Percentiles rank a stretch among this genome's conserved stretches.
phyloP scores from a whole-genome alignment of 1,140 invertebrate genomes.

The Penaeus vannamei region DNA sequence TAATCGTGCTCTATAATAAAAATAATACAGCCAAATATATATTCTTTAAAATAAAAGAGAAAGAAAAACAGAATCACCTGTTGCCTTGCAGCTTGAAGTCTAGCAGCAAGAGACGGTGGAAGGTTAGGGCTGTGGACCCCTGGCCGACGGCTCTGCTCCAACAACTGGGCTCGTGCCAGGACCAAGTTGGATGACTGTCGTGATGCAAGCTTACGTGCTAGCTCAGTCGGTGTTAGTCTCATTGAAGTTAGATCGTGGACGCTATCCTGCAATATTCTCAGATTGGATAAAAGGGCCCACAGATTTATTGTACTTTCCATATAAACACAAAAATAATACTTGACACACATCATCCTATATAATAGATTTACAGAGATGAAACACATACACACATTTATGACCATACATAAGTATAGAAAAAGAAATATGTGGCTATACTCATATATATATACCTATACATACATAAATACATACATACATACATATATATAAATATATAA shows the following conservation, averaged over 20 bases:
- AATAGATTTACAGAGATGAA: no score
- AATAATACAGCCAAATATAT: no score
- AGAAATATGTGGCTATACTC: no score
- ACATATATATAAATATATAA: no score
- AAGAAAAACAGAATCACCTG: constrained; percentile 8
- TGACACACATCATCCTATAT: no score
- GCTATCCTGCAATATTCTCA: constrained; percentile 36
- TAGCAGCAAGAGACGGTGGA: constrained; percentile 42
- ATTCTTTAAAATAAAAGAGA: neutral
- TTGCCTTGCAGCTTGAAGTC: constrained; percentile 56
- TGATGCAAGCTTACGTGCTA: constrained; percentile 58
- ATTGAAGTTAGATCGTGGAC: constrained; percentile 52
- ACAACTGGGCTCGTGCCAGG: constrained; percentile 50
- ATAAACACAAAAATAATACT: neutral
- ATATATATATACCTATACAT: no score
- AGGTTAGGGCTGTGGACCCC: constrained; percentile 39
- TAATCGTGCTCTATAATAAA: no score
- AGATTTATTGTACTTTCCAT: neutral
- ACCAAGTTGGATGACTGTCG: constrained; percentile 54
- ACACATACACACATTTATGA: no score
- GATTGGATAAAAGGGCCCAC: neutral
- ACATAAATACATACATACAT: no score
- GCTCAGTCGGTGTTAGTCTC: constrained; percentile 50
- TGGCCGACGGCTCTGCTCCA: constrained; percentile 46
- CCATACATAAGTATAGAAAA: no score